Evolutionary conservation across 2,797 vertebrate genomes (phyloP).

Genomic region (Pangasius djambal): DNA sequence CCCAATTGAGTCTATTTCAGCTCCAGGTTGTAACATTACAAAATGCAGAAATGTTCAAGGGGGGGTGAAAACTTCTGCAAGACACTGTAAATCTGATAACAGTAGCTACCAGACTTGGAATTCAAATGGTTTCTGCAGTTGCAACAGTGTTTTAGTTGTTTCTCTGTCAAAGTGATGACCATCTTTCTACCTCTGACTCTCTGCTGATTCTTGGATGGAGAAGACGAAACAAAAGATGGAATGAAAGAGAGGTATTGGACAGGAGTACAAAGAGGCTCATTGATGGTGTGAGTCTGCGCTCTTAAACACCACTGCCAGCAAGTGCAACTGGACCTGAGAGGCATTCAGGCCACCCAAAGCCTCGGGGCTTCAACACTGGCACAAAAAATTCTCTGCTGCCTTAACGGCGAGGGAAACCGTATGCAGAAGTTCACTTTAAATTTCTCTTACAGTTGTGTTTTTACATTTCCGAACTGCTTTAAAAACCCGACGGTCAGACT

Average conservation of each 20-base stretch:
- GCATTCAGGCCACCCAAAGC: conserved; percentile 44
- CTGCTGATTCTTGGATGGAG: conserved; percentile 47
- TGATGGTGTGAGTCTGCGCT: conserved; percentile 42
- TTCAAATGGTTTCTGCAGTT: background rate
- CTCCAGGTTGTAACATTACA: background rate
- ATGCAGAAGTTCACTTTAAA: background rate
- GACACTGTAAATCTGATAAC: conserved; percentile 1
- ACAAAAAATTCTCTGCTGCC: background rate
- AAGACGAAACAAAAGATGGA: conserved; percentile 39
- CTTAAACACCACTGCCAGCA: conserved; percentile 38
- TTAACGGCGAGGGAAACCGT: background rate
- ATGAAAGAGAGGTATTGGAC: conserved; percentile 39
- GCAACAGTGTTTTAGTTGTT: conserved; percentile 9
- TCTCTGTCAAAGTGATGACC: conserved; percentile 21
- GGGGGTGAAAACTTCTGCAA: background rate
- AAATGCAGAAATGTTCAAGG: background rate
- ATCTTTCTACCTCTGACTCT: conserved; percentile 20
- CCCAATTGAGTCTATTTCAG: background rate
- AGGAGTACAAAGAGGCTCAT: conserved; percentile 54
- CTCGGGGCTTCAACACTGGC: background rate
- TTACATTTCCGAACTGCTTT: background rate
- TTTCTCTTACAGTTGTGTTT: background rate
- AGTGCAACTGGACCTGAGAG: conserved; percentile 50
- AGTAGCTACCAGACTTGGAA: background rate
- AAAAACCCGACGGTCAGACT: background rate